phyloP scores from a whole-genome alignment of 2,888 invertebrate species.

The Meliscaeva auricollis region DNA sequence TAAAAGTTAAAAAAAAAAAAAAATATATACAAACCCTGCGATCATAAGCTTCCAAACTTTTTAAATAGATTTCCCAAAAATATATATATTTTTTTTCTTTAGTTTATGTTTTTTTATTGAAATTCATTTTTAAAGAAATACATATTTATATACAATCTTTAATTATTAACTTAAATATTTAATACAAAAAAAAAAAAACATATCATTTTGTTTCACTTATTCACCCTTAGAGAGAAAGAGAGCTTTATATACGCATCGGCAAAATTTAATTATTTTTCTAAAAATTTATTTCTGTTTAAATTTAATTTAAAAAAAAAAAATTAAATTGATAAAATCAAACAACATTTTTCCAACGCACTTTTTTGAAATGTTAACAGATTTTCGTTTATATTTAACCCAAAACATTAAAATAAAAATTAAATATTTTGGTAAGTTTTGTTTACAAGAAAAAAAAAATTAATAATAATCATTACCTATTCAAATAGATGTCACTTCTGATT shows the following conservation, averaged over 20 bases:
- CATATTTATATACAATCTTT: slow-evolving; percentile 10
- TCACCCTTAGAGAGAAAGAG: slow-evolving; percentile 75
- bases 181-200: slow-evolving; percentile 1
- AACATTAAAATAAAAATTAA: slow-evolving; percentile 48
- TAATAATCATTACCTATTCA: slow-evolving; percentile 11
- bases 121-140: background rate
- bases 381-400: slow-evolving; percentile 60
- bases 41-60: slow-evolving; percentile 62
- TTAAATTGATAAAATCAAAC: slow-evolving; percentile 24
- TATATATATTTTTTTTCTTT: slow-evolving; percentile 25
- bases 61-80: slow-evolving; percentile 38
- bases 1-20: slow-evolving; percentile 40
- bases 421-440: slow-evolving; percentile 74
- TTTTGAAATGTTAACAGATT: slow-evolving; percentile 67
- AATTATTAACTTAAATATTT: slow-evolving; percentile 22
- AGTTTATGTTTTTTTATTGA: slow-evolving; percentile 3
- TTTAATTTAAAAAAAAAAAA: slow-evolving; percentile 35
- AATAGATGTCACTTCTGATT: slow-evolving; percentile 64
- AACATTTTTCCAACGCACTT: slow-evolving; percentile 66
- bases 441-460: slow-evolving; percentile 11
- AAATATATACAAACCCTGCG: slow-evolving; percentile 56
- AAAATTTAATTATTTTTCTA: slow-evolving; percentile 45
- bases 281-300: slow-evolving; percentile 22
- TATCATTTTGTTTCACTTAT: slow-evolving; percentile 59
- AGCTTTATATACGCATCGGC: slow-evolving; percentile 73